A percentile compares a stretch with the other conserved stretches of the same genome.
Evolutionary conservation across 2,797 vertebrate genomes (phyloP).

Genomic region (Babyrousa celebensis): DNA sequence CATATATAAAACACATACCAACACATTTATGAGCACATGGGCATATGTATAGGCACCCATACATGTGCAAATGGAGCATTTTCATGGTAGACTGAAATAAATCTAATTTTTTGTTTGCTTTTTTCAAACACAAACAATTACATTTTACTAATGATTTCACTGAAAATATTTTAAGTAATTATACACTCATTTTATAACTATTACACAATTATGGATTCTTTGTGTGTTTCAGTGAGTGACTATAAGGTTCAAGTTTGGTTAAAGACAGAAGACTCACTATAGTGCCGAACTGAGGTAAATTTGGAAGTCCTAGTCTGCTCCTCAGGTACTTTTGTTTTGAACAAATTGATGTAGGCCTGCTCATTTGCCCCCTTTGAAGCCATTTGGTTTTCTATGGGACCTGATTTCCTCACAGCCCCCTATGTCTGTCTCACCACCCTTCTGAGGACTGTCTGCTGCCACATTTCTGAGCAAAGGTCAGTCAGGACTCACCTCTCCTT

Average conservation of each 20-base stretch:
- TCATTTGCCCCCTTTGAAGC: conserved; percentile 26
- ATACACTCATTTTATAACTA: background rate
- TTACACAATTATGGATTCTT: background rate
- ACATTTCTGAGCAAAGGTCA: conserved; percentile 75
- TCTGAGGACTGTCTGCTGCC: conserved; percentile 58
- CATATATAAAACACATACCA: background rate
- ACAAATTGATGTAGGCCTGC: background rate
- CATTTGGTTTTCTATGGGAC: conserved; percentile 16
- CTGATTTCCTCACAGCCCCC: conserved; percentile 51
- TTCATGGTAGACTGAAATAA: background rate
- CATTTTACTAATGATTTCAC: conserved; percentile 22
- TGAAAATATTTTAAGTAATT: conserved; percentile 19
- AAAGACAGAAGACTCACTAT: background rate
- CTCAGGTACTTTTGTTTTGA: conserved; percentile 60
- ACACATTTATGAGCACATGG: background rate
- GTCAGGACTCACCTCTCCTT: conserved; percentile 96
- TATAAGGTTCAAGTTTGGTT: background rate
- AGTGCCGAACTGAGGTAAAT: background rate
- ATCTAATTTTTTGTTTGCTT: background rate
- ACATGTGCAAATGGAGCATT: background rate
- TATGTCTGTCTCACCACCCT: conserved; percentile 56
- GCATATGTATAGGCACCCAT: background rate
- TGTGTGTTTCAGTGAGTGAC: conserved; percentile 34
- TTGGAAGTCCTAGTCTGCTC: conserved; percentile 34
- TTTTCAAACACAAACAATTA: conserved; percentile 32